Evolutionary conservation across 23 tunicate species (phyloP), one percentile per base, ranked within the genome.

Genomic region (Trididemnum clinides): DNA sequence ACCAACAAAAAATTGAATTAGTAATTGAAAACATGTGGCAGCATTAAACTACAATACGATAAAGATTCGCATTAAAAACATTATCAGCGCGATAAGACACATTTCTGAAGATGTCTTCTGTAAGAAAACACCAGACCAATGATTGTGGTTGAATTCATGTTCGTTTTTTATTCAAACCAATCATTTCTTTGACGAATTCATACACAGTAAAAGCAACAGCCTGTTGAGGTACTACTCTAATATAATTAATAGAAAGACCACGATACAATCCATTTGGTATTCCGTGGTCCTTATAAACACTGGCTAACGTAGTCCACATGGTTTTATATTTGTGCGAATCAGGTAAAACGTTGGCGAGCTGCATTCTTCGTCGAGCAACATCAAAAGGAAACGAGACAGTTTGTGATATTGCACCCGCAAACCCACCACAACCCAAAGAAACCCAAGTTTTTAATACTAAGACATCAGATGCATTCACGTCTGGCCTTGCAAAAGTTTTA

Each of bases 361-460:
- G 98, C 98, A 94, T 94, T 74, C 94, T 59, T 75, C 98, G 72
- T 62, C 98, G 39, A 64, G 94, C 98, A 63, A 94, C 98, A 82
- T 94, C 98, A 51, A 82, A 71, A 2, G 98, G 98, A 86, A 80
- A 94, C 20, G 98, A 94, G 1, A 89, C 90, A 77, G 98, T 94
- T 77, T 94, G 98, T 31, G 93, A 83, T 0, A 94, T 65, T 0
- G 94, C 98, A 51, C 98, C 98, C 18, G 98, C 98, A 26, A 89
- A 74, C 1, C 94, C 98, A 26, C 98, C 98, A 85, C 80, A 66
- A 3, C 86, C 3, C 18, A 89, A 29, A 32, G 90, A 81, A 34
- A 71, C 93, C 85, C 88, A 85, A 1, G 82, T 54, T 58, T 76
- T 70, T 27, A 89, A 71, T 3, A 89, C 81, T 20, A 85, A 26